Base-by-base conservation (phyloP, 2,888 invertebrate species). In the Habroteleia sp. region DNA sequence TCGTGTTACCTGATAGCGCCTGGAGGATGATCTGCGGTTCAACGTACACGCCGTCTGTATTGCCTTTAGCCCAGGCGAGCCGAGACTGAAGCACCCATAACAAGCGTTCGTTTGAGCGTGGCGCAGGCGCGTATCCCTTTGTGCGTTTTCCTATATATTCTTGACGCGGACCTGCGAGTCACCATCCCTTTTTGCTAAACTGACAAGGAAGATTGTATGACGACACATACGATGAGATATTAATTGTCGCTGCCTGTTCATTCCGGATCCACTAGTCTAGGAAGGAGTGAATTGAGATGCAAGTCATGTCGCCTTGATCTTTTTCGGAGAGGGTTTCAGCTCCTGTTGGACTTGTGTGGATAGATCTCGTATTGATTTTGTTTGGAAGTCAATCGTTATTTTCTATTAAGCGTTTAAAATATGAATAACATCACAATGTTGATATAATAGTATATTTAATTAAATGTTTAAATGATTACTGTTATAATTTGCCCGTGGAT, bases 41-140 rank as follows among this genome's bases (percentile, higher is more conserved):
- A 25, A 31, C 77, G 13, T 33, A 50, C 39, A 41, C 76, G 81
- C 63, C 73, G 74, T 42, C 63, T 75, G 80, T 85, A 82, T 81
- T 85, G 84, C 84, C 82, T 81, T 82, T 77, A 83, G 84, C 87
- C 86, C 87, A 86, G 87, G 83, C 86, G 82, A 87, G 84, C 85
- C 85, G 85, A 85, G 83, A 87, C 87, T 87, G 85, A 78, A 81
- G 79, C 82, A 75, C 80, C 84, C 81, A 80, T 82, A 84, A 84
- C 83, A 84, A 84, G 82, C 81, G 77, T 77, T 66, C 46, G 66
- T 65, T 62, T 65, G 76, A 80, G 76, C 76, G 37, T 63, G 72
- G 80, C 77, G 78, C 68, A 74, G 58, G 81, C 83, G 81, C 80
- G 77, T 79, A 80, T 81, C 44, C n/a, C n/a, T n/a, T 65, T 11